Base-by-base conservation (phyloP, 1,140 invertebrate species). In the Macrobrachium nipponense region DNA sequence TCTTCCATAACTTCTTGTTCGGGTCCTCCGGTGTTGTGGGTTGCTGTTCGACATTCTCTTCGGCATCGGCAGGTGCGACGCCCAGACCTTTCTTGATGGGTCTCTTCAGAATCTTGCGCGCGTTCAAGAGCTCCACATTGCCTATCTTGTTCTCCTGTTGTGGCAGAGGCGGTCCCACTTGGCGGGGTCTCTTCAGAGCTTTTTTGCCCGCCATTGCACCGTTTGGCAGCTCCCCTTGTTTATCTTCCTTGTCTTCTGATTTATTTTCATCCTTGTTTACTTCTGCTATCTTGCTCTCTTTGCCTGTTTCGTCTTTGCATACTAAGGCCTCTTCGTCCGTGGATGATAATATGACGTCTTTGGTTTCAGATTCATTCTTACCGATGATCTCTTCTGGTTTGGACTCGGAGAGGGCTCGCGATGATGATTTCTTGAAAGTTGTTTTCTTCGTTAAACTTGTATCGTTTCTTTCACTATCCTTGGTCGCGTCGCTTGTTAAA, bases 51-150 rank as follows among this genome's bases (percentile, higher is more conserved):
- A 81, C 72, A 23, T n/a, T 23, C 7, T 59, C 81, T 27, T 76
- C 83, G 8, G 66, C n/a, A n/a, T n/a, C n/a, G 44, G 64, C 44
- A 60, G 20, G 58, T 64, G 44, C 73, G 59, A 60, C 43, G 66
- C 58, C 77, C 14, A 20, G 60, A 12, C 3, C 51, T 6, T 51
- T 70, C 77, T 86, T 82, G 27, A 79, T 72, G 20, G 82, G 87
- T 66, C 76, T 73, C 68, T 88, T 88, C 27, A 88, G 64, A 18
- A 88, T 86, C 64, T 88, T 88, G 18, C 87, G 51, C 5, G 79
- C 87, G 23, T 88, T 86, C 0, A 82, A 62, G 23, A 88, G 76
- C 80, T 88, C 72, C 23, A 86, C 68, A 51, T 60, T 73, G n/a
- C 51, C 51, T 51, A 51, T 51, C 51, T 78, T 77, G 68, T 75